Evolutionary conservation across 2,113 vertebrate species (phyloP), one percentile per base, ranked within the genome.

Genomic region (Siphamia tubifer): DNA sequence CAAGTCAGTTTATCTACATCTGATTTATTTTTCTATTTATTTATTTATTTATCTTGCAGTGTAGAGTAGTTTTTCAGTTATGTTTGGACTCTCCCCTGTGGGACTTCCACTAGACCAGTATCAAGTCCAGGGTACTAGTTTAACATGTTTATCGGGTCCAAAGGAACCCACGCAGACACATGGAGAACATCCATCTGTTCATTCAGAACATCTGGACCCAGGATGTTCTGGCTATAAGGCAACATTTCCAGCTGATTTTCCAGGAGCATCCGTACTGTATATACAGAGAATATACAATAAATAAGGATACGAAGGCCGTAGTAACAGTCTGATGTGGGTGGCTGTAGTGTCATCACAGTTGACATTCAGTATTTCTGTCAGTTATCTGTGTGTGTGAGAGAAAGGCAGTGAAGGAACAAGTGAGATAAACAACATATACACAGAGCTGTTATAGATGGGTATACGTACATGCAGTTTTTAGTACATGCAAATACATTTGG

Each of bases 261-360:
- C n/a, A 6, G n/a, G 4, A 11, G 48, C 47, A 23, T 49, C 53
- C 49, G 24, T 35, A 20, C 3, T 31, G 21, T 27, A 19, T 21
- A 20, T 6, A 38, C 52, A 43, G 24, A 36, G 8, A 49, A 28
- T 8, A 39, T 6, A 5, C 11, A 27, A 15, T n/a, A n/a, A n/a
- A n/a, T n/a, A n/a, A 61, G 42, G 38, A 43, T 44, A 31, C 47
- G 35, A n/a, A 48, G 30, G 42, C 17, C 58, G 64, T 35, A 63
- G 66, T 64, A 69, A 39, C 38, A 56, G 73, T 47, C 52, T 74
- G 42, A 39, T 43, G 74, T 69, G 58, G 77, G 82, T 15, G 39
- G 35, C n/a, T 64, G 17, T 15, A 57, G 68, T 45, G 49, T 74
- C 32, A 52, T 61, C 36, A 42, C 68, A 68, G 70, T 38, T 79